These are phyloP conservation scores for Furnarius figulus DNA, from an alignment of 2,113 vertebrate genomes.

Conservation along the genomic window DNA sequence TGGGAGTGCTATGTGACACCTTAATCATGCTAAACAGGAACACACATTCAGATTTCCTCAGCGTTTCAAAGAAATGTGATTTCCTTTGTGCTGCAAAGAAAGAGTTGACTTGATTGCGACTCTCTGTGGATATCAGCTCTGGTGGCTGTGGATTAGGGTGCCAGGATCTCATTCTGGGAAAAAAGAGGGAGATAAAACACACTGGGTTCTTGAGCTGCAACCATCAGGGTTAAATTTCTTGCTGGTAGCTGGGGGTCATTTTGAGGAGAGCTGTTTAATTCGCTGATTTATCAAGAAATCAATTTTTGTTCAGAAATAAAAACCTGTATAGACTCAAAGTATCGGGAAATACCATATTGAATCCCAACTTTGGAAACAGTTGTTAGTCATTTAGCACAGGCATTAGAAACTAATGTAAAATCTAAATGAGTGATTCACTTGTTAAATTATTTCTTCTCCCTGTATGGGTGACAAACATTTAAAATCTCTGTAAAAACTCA, in stretches of 20 bases:
- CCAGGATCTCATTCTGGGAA: slow-evolving; percentile 14
- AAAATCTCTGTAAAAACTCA: background rate
- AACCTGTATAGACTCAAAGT: background rate
- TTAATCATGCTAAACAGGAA: slow-evolving; percentile 70
- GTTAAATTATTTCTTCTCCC: background rate
- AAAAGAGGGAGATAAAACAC: background rate
- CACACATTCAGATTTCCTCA: slow-evolving; percentile 60
- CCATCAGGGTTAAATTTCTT: background rate
- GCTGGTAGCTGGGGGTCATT: background rate
- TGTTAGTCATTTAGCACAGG: background rate
- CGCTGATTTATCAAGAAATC: background rate
- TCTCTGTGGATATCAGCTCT: slow-evolving; percentile 19
- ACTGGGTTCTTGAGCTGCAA: background rate
- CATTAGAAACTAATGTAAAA: background rate
- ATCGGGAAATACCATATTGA: background rate
- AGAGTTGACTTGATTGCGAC: slow-evolving; percentile 47
- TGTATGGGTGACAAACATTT: background rate
- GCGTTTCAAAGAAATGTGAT: slow-evolving; percentile 68
- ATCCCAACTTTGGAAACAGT: background rate
- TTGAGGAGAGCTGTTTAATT: background rate
- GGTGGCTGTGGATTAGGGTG: slow-evolving; percentile 2
- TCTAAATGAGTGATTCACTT: background rate
- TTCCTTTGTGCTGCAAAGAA: slow-evolving; percentile 65
- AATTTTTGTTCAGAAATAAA: background rate
- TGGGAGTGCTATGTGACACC: slow-evolving; percentile 71